Conservation (phyloP, 2,797 vertebrate species). For the Lateolabrax maculatus region DNA sequence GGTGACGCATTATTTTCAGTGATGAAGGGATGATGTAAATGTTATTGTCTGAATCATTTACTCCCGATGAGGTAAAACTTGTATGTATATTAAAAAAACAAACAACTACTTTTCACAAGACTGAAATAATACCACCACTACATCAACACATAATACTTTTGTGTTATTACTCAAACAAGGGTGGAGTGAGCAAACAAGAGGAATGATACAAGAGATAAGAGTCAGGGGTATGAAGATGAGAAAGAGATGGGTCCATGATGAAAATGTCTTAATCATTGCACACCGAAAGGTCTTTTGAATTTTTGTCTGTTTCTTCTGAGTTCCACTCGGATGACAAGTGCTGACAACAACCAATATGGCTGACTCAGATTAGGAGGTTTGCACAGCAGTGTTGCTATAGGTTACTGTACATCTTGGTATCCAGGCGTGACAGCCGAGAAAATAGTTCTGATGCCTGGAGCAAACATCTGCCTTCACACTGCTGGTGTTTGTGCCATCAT, state of each 20-base stretch:
- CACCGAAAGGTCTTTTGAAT: neutral
- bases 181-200: constrained; percentile 34
- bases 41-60: constrained; percentile 35
- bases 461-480: constrained; percentile 26
- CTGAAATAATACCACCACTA: constrained; percentile 68
- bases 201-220: neutral
- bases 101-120: neutral
- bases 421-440: constrained; percentile 63
- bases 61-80: constrained; percentile 3
- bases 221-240: neutral
- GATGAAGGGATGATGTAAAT: constrained; percentile 16
- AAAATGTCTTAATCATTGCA: neutral
- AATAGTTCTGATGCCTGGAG: constrained; percentile 65
- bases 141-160: constrained; percentile 74
- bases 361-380: constrained; percentile 53
- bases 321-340: constrained; percentile 53
- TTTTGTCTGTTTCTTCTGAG: neutral
- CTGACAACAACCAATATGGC: constrained; percentile 42
- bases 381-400: constrained; percentile 54
- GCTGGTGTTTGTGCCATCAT: constrained; percentile 23
- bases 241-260: constrained; percentile 7
- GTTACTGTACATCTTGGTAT: constrained; percentile 67
- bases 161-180: constrained; percentile 71
- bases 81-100: constrained; percentile 12
- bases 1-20: constrained; percentile 23